Conservation (phyloP, 1,140 invertebrate species). For the Leptopilina clavipes region DNA sequence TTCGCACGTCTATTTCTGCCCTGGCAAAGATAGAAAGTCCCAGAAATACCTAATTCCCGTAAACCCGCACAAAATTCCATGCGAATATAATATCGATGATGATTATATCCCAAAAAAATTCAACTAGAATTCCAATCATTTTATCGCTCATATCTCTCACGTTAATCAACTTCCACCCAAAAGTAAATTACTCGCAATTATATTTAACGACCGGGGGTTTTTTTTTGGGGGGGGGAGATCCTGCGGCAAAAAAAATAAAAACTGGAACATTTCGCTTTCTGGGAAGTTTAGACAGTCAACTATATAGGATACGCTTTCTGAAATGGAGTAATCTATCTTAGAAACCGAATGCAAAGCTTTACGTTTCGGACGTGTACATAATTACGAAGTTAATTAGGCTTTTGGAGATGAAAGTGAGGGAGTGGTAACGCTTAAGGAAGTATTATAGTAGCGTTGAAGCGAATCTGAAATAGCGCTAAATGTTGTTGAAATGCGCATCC, state of each 20-base stretch:
- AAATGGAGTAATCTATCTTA: neutral
- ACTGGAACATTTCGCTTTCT: too few species aligned
- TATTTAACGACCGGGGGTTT: constrained; percentile 6
- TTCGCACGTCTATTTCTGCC: constrained; percentile 18
- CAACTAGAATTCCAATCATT: constrained; percentile 5
- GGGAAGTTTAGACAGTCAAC: too few species aligned
- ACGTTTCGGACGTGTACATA: constrained; percentile 55
- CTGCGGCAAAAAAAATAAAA: too few species aligned
- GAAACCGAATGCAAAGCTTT: constrained; percentile 43
- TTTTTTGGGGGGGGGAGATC: too few species aligned
- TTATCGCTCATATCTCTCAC: constrained; percentile 30
- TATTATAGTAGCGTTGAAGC: constrained; percentile 45
- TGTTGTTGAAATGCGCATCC: constrained; percentile 10
- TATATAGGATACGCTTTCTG: too few species aligned
- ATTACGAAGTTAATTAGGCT: constrained; percentile 61
- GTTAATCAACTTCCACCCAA: constrained; percentile 10
- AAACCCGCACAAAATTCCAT: neutral
- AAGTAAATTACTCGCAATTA: constrained; percentile 22
- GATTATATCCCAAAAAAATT: neutral
- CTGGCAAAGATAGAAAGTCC: neutral
- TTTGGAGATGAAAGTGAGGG: constrained; percentile 53
- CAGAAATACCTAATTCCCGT: constrained; percentile 1
- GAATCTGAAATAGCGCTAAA: constrained; percentile 37
- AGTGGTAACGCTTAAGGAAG: constrained; percentile 45
- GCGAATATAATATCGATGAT: neutral